Base-by-base conservation (phyloP, 2,113 vertebrate species). In the Coracopsis vasa region DNA sequence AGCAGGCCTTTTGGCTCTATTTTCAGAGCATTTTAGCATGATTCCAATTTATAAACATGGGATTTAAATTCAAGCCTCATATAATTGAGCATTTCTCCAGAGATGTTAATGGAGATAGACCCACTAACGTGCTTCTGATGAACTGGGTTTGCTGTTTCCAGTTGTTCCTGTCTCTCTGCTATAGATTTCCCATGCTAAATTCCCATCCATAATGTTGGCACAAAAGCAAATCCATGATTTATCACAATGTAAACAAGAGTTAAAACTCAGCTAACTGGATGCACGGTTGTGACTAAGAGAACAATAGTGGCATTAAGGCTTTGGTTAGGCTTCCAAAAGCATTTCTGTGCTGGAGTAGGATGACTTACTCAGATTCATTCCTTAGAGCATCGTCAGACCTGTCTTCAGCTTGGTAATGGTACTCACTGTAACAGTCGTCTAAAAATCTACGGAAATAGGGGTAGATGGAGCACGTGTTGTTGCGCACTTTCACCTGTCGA, bases 401-500 rank as follows among this genome's bases (percentile, higher is more conserved):
- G 62, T 98, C 97, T 93, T 98, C 97, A 87, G 88, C 86, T 74
- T 3, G 4, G 5, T 85, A 71, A 37, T 16, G 73, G 16, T 97
- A 98, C 37, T 87, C 70, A 24, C 77, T 66, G 29, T 97, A 98
- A 70, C 98, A 98, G 29, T 70, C 94, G 17, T 62, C 44, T 69
- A 95, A 83, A 66, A 97, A 39, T 10, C 80, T 41, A 11, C 13
- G 95, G 88, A 98, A 97, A 54, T 93, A 79, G 2, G 96, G 64
- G 79, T 96, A 86, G 67, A 97, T 81, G 60, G 82, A 92, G 53
- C 98, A 97, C 6, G 96, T 97, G 73, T 74, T 94, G 70, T 96
- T 98, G 62, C 86, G 94, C 41, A 97, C 96, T 97, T 97, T 98
- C 35, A 98, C 79, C 70, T 98, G 97, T 19, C 97, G 96, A 16